phyloP scores from a whole-genome alignment of 2,113 vertebrate genomes.

The Psophia crepitans region DNA sequence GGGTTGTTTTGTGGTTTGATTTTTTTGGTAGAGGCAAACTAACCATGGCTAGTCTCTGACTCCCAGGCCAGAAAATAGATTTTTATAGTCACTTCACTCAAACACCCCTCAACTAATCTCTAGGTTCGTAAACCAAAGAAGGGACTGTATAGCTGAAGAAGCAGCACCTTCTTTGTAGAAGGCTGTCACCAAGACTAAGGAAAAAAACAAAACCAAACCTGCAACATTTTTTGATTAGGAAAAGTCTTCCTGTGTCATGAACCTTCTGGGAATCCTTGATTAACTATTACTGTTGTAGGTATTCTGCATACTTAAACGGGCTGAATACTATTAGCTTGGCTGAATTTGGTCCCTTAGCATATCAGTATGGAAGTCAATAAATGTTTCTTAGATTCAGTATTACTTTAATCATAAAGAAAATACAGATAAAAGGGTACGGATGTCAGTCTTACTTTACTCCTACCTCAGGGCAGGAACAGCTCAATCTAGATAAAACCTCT shows the following conservation, averaged over 20 bases:
- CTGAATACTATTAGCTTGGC: not conserved
- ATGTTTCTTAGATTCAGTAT: not conserved
- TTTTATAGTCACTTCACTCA: not conserved
- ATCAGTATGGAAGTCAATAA: not conserved
- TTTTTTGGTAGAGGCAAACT: not conserved
- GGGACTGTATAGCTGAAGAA: not conserved
- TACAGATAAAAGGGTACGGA: not conserved
- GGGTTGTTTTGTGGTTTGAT: not conserved
- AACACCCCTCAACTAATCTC: not conserved
- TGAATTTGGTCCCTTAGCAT: not conserved
- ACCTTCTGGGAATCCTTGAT: not conserved
- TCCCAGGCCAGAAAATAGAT: not conserved
- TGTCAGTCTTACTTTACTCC: not conserved
- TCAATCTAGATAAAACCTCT: not conserved
- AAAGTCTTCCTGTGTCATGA: not conserved
- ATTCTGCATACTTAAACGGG: not conserved
- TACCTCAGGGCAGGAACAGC: not conserved
- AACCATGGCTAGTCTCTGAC: not conserved
- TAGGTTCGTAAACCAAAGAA: not conserved
- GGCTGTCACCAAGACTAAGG: not conserved
- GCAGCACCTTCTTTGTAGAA: not conserved
- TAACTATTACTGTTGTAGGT: not conserved
- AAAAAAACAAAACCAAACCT: too few species aligned
- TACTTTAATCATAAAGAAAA: not conserved
- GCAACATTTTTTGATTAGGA: not conserved